These are phyloP conservation scores for Tragelaphus imberbis DNA, from an alignment of 2,113 vertebrate genomes.

Conservation along the genomic window DNA sequence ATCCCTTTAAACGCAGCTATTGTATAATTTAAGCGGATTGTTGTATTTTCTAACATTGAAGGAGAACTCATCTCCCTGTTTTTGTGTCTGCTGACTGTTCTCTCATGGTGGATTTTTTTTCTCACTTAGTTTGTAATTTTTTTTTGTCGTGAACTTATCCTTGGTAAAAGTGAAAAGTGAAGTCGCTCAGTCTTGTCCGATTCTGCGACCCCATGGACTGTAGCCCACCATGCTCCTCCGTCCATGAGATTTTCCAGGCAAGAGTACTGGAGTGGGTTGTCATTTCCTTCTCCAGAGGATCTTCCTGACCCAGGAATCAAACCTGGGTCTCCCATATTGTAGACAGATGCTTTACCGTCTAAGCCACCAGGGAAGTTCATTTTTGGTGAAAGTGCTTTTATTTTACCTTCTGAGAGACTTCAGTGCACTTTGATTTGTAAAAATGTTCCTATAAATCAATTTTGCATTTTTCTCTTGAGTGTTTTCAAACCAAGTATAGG, in stretches of 20 bases:
- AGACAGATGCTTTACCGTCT: background rate
- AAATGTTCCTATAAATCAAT: background rate
- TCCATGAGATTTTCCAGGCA: background rate
- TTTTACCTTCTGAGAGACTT: background rate
- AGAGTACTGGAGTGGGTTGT: background rate
- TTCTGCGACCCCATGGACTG: background rate
- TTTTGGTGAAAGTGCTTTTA: background rate
- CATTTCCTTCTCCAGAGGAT: background rate
- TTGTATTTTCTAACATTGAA: background rate
- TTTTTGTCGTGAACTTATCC: background rate
- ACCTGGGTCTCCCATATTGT: background rate
- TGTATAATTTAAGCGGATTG: background rate
- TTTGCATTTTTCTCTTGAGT: background rate
- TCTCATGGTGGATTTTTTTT: background rate
- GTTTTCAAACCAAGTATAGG: background rate
- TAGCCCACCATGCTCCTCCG: background rate
- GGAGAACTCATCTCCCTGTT: too few species aligned
- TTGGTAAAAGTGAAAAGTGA: background rate
- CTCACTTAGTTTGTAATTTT: background rate
- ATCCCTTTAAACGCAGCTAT: background rate
- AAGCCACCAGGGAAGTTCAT: background rate
- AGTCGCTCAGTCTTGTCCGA: accelerated
- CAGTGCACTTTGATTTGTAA: background rate
- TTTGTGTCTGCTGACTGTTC: background rate
- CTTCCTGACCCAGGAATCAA: background rate